phyloP scores from a whole-genome alignment of 2,888 invertebrate genomes.

The Tinea trinotella region DNA sequence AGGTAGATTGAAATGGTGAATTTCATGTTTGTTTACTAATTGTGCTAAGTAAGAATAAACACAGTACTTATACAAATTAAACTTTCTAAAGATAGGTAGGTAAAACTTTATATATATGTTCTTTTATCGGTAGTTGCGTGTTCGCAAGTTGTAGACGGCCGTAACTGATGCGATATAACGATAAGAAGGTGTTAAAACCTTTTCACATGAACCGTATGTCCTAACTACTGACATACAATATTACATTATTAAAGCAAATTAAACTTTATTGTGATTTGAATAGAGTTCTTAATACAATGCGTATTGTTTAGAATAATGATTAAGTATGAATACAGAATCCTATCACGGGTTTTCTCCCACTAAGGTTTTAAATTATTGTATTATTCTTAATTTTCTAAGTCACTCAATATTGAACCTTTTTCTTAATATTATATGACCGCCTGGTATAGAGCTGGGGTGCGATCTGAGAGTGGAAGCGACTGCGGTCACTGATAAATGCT shows the following conservation, averaged over 20 bases:
- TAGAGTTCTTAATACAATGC: neutral
- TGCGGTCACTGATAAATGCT: too few species aligned
- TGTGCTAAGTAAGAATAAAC: neutral
- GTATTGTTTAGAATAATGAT: neutral
- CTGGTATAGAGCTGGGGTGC: too few species aligned
- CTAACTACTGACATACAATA: constrained; percentile 10
- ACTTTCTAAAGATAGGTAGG: neutral
- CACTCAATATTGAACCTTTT: too few species aligned
- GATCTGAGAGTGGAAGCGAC: too few species aligned
- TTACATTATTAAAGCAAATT: neutral
- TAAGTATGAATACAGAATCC: too few species aligned
- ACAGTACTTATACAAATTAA: neutral
- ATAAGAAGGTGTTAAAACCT: constrained; percentile 13
- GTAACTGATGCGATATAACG: constrained; percentile 10
- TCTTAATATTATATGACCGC: too few species aligned
- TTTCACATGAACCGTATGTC: constrained; percentile 8
- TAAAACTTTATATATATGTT: neutral
- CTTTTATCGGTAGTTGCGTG: neutral
- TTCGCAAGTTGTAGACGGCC: constrained; percentile 4
- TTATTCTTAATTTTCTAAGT: too few species aligned
- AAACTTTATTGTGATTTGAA: neutral
- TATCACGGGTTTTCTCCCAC: too few species aligned
- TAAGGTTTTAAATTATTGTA: too few species aligned
- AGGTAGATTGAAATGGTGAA: too few species aligned
- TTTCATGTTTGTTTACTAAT: too few species aligned